phyloP scores from a whole-genome alignment of 2,888 invertebrate genomes.

The Idaea dimidiata region DNA sequence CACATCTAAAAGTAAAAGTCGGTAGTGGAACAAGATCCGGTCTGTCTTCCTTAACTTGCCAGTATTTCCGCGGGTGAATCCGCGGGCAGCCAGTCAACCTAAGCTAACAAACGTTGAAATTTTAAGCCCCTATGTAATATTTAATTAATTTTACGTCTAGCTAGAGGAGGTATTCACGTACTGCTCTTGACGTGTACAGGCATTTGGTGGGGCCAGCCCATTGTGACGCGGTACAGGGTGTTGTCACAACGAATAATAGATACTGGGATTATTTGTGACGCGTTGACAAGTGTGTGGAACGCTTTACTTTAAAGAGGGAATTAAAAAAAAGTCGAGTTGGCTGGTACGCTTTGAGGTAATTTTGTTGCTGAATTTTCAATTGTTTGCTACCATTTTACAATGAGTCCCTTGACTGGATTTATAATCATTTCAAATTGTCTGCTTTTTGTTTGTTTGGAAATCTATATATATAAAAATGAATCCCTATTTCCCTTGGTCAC shows the following conservation, averaged over 20 bases:
- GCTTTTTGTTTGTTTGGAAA: no score
- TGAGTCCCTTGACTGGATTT: no score
- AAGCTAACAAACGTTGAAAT: background rate
- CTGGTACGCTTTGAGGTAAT: no score
- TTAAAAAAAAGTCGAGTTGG: no score
- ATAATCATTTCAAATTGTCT: no score
- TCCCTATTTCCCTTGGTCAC: no score
- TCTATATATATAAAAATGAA: no score
- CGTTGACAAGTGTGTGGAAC: background rate
- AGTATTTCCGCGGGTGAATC: background rate
- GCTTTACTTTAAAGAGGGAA: background rate
- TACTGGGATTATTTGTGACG: background rate
- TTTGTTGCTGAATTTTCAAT: no score
- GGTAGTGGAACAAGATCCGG: no score
- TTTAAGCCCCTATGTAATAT: background rate
- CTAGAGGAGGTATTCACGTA: background rate
- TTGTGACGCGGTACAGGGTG: slow-evolving; percentile 9
- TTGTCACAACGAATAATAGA: background rate
- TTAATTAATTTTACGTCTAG: slow-evolving; percentile 1
- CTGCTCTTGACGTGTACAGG: slow-evolving; percentile 12
- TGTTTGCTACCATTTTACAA: no score
- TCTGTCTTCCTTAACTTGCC: no score
- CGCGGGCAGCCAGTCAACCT: background rate
- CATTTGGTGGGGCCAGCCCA: slow-evolving; percentile 14
- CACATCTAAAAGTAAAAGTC: no score